phyloP scores from a whole-genome alignment of 2,888 invertebrate species.

The Onchidella celtica region DNA sequence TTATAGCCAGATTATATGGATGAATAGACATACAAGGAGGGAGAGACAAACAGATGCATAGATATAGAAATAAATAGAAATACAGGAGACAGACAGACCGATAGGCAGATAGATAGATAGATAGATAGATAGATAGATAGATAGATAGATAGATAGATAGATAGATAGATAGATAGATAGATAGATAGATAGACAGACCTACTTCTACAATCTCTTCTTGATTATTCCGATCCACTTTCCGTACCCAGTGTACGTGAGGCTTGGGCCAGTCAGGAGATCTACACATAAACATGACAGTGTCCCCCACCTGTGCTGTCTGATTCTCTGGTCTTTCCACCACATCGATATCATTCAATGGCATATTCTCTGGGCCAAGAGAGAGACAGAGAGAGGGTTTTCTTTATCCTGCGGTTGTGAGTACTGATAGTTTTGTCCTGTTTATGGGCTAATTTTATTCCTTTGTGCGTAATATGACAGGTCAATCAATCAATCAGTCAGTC shows the following conservation, averaged over 20 bases:
- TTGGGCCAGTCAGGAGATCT: slow-evolving; percentile 54
- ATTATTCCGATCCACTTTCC: slow-evolving; percentile 31
- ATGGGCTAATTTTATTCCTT: neutral
- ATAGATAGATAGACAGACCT: neutral
- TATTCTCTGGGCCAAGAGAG: slow-evolving; percentile 55
- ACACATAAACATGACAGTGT: slow-evolving; percentile 56
- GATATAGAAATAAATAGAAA: neutral
- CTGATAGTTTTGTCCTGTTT: neutral
- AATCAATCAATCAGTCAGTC: too few relatives aligned
- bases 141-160: neutral
- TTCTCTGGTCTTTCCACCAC: slow-evolving; percentile 53
- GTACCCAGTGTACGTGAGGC: slow-evolving; percentile 45
- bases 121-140: neutral
- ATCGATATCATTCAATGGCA: slow-evolving; percentile 52
- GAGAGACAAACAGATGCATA: neutral
- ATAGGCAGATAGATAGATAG: too few relatives aligned
- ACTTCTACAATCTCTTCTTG: slow-evolving; percentile 48
- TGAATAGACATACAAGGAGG: neutral
- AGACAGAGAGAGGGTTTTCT: neutral
- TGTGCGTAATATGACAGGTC: too few relatives aligned
- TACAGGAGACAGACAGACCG: neutral
- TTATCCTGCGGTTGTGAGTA: neutral
- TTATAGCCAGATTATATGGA: neutral
- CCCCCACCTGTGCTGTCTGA: slow-evolving; percentile 56
- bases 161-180: neutral